A percentile compares a stretch with the other conserved stretches of the same genome.
These are phyloP conservation scores for Nysson spinosus DNA, from an alignment of 2,888 invertebrate species.

Conservation along the genomic window DNA sequence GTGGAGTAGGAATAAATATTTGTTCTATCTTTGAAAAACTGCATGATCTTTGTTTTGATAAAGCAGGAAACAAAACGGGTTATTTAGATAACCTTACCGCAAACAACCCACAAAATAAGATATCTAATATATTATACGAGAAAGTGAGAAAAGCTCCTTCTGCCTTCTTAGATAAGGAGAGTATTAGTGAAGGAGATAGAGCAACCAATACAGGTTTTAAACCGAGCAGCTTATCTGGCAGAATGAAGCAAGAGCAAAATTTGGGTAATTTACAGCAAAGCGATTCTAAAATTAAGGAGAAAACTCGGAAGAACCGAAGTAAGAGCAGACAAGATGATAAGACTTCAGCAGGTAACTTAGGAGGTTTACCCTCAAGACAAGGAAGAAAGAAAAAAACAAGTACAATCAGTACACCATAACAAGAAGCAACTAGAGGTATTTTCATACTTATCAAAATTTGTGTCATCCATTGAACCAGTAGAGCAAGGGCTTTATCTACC, in stretches of 20 bases:
- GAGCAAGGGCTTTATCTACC: slow-evolving; percentile 10
- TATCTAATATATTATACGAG: slow-evolving; percentile 56
- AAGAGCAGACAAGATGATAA: slow-evolving; percentile 11
- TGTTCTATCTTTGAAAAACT: too few species aligned
- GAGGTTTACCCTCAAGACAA: slow-evolving; percentile 10
- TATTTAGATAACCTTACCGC: too few species aligned
- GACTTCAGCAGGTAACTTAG: slow-evolving; percentile 10
- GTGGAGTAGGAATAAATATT: too few species aligned
- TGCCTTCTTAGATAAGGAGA: background rate
- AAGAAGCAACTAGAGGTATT: slow-evolving; percentile 10
- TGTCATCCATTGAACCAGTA: slow-evolving; percentile 9
- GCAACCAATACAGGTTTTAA: background rate
- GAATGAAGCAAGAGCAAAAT: slow-evolving; percentile 3
- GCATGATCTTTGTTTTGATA: too few species aligned
- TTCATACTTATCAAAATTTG: slow-evolving; percentile 12
- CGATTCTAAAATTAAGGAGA: slow-evolving; percentile 10
- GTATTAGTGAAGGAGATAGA: slow-evolving; percentile 5
- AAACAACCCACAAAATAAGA: too few species aligned
- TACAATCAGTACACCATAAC: slow-evolving; percentile 8
- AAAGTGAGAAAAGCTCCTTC: slow-evolving; percentile 53
- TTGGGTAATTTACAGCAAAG: slow-evolving; percentile 2
- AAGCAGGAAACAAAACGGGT: too few species aligned
- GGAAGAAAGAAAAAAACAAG: slow-evolving; percentile 13
- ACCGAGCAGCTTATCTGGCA: background rate
- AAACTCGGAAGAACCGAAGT: slow-evolving; percentile 9